Base-by-base conservation (phyloP, 2,888 invertebrate genomes). In the Ennomos erosarius region DNA sequence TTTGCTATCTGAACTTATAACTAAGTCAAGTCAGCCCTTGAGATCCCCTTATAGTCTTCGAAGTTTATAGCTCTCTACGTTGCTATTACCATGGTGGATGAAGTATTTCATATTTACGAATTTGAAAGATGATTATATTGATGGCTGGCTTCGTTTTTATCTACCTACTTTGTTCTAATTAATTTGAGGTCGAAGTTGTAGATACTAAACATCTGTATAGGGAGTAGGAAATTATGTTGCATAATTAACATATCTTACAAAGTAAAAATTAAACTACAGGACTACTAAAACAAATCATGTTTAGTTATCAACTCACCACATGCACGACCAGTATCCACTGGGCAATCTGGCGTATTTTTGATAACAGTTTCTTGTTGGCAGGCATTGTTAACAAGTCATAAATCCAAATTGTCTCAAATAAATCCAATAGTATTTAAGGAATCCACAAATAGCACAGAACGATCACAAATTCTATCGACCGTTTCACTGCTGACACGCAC, bases 401-500 rank as follows among this genome's bases (percentile, higher is more conserved):
- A 71, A 78, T 76, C 74, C 77, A 77, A 76, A 62, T 69, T 64
- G 65, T 67, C 71, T 79, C 73, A 71, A 80, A 73, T 61, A 75
- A 78, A 78, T 78, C 74, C 74, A 76, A 73, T 63, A 77, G 76
- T 84, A 84, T 78, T 74, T 81, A 70, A 80, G 82, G 79, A 84
- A 86, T 86, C 83, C 88, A 89, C 86, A 88, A 87, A 89, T 87
- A 88, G 82, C 84, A 84, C 83, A 79, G 74, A 79, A 84, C 84
- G 82, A 84, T 82, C 87, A 85, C 82, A 73, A 86, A 87, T 84
- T 85, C 82, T 87, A 91, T 88, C 88, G 87, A 90, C 85, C 88
- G 92, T 85, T 88, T 88, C 90, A 88, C 88, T 84, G 78, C 78
- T 79, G 84, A 86, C 89, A 90, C 90, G 86, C 90, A 89, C 90